phyloP scores from a whole-genome alignment of 2,888 invertebrate species.

The Stenoptilia bipunctidactyla region DNA sequence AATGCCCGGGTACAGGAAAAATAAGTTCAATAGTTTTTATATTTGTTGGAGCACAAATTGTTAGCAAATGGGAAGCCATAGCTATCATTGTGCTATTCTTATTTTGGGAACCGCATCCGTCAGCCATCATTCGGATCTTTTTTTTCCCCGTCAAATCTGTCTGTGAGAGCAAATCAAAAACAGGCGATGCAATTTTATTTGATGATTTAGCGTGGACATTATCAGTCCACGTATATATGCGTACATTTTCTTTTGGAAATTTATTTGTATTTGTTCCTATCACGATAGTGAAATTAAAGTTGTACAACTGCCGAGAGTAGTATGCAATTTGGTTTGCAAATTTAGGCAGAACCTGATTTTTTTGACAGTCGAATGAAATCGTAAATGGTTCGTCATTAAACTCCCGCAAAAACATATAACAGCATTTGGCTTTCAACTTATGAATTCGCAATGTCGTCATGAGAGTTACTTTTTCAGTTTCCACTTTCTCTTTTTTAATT shows the following conservation, averaged over 20 bases:
- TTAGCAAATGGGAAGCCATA: slow-evolving; percentile 15
- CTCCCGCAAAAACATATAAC: background rate
- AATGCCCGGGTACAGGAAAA: too few species aligned
- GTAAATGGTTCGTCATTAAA: background rate
- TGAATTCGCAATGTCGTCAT: background rate
- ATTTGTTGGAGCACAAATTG: slow-evolving; percentile 9
- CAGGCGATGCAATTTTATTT: slow-evolving; percentile 5
- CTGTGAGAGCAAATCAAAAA: slow-evolving; percentile 8
- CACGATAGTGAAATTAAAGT: background rate
- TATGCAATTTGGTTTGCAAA: background rate
- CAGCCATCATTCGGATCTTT: slow-evolving; percentile 5
- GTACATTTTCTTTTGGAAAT: background rate
- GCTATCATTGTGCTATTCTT: slow-evolving; percentile 14
- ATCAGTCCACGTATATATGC: slow-evolving; percentile 9
- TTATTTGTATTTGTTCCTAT: background rate
- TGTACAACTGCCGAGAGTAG: background rate
- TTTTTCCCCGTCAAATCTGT: slow-evolving; percentile 5
- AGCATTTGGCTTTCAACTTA: background rate
- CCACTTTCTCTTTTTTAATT: too few species aligned
- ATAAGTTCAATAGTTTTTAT: too few species aligned
- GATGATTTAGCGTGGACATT: slow-evolving; percentile 9
- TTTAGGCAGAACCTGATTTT: background rate
- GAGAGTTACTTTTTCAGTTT: background rate
- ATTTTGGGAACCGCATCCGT: slow-evolving; percentile 12
- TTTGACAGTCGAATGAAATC: slow-evolving; percentile 2